These are phyloP conservation scores for Montipora capricornis DNA, from an alignment of 64 coral and sea anemone species.

Conservation along the genomic window DNA sequence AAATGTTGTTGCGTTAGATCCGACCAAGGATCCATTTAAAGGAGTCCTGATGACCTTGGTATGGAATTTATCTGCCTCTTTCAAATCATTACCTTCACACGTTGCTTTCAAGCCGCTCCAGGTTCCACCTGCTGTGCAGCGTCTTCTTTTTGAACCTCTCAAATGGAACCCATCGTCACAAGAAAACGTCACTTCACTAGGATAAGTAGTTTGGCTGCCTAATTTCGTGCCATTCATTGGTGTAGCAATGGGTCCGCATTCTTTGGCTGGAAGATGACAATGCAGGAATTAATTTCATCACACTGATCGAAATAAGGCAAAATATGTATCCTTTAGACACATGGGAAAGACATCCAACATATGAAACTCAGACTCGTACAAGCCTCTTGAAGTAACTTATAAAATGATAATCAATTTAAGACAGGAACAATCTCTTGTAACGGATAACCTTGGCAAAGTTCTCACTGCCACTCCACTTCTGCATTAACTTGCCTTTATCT, in stretches of 20 bases:
- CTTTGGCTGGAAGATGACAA: not conserved
- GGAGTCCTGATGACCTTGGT: not conserved
- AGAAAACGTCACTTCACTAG: not conserved
- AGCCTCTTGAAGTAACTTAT: no score
- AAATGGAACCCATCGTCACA: conserved; percentile 23
- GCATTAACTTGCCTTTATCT: no score
- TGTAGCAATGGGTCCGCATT: not conserved
- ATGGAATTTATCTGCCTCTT: no score
- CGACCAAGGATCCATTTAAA: not conserved
- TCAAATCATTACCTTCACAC: not conserved
- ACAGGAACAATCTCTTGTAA: no score
- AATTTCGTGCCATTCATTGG: conserved; percentile 1
- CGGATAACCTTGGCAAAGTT: no score
- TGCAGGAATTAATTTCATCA: no score
- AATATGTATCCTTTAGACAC: not conserved
- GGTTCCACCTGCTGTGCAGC: not conserved
- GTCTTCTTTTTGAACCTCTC: not conserved
- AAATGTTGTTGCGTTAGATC: not conserved
- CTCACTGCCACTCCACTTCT: no score
- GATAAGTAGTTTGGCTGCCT: conserved; percentile 7
- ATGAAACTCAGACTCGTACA: no score
- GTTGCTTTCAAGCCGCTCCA: conserved; percentile 44
- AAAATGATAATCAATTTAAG: no score
- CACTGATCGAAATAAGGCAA: no score
- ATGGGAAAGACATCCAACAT: not conserved